phyloP scores from a whole-genome alignment of 2,797 vertebrate species.

The Morelia viridis region DNA sequence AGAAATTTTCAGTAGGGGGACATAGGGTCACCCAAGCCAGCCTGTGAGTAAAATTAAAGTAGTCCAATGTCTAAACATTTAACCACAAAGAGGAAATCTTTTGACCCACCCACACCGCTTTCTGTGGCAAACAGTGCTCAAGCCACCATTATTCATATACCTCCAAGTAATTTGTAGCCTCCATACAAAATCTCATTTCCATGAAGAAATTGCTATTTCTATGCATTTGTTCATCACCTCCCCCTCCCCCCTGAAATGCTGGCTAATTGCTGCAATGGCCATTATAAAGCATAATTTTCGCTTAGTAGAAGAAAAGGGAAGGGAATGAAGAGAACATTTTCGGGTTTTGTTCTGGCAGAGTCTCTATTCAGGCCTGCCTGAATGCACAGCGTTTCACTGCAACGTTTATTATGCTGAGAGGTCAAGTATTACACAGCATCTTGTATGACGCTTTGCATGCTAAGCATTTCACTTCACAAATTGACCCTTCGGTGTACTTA shows the following conservation, averaged over 20 bases:
- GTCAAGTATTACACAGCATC: conserved; percentile 99
- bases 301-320: conserved; percentile 81
- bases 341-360: conserved; percentile 88
- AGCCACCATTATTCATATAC: conserved; percentile 81
- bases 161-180: conserved; percentile 82
- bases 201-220: conserved; percentile 86
- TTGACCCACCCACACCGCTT: conserved; percentile 77
- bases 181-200: conserved; percentile 84
- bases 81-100: conserved; percentile 83
- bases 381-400: conserved; percentile 96
- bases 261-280: conserved; percentile 87
- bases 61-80: conserved; percentile 85
- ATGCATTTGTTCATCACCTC: conserved; percentile 77
- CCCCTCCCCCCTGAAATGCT: conserved; percentile 76
- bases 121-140: conserved; percentile 77
- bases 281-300: conserved; percentile 88
- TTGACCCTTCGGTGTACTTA: conserved; percentile 94
- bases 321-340: conserved; percentile 90
- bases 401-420: conserved; percentile 99
- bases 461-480: conserved; percentile 98
- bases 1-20: conserved; percentile 76
- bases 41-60: conserved; percentile 81
- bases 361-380: conserved; percentile 89
- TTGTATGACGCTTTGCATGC: conserved; percentile 97
- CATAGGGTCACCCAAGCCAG: conserved; percentile 79